Evolutionary conservation across 2,113 vertebrate species (phyloP).

Genomic region (Cyprinodon variegatus): DNA sequence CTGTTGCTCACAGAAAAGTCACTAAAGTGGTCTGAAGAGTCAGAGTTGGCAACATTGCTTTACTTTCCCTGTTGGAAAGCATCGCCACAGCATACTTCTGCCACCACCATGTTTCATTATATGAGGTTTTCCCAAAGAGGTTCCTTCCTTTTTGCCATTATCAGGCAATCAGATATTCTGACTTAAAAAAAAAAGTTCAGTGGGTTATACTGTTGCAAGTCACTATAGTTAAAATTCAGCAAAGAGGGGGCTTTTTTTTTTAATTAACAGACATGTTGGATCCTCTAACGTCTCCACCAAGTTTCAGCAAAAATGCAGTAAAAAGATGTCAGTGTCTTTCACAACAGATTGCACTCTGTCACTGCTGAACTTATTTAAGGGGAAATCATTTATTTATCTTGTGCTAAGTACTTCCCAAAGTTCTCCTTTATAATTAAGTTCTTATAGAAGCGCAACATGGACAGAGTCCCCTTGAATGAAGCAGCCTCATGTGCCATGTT

Average conservation of each 20-base stretch:
- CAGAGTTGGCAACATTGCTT: too few species aligned
- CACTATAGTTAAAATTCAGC: neutral
- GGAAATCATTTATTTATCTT: conserved; percentile 27
- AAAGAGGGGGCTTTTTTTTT: too few species aligned
- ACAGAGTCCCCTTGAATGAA: conserved; percentile 45
- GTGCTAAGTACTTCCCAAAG: conserved; percentile 3
- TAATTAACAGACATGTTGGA: neutral
- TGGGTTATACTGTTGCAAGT: neutral
- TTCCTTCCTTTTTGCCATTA: too few species aligned
- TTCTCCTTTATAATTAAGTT: neutral
- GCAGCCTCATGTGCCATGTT: conserved; percentile 64
- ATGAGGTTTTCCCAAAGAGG: too few species aligned
- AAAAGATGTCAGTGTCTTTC: conserved; percentile 71
- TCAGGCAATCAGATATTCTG: too few species aligned
- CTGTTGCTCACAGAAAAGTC: too few species aligned
- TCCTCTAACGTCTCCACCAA: conserved; percentile 26
- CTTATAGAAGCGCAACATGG: conserved; percentile 19
- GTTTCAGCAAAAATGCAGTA: conserved; percentile 68
- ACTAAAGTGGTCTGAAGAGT: too few species aligned
- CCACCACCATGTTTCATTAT: too few species aligned
- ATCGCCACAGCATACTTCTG: too few species aligned
- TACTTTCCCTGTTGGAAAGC: too few species aligned
- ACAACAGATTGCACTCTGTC: conserved; percentile 56
- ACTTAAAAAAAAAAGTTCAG: too few species aligned
- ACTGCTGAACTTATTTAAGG: conserved; percentile 37